These are phyloP conservation scores for Hirtodrosophila cameraria DNA, from an alignment of 2,888 invertebrate species.

Conservation along the genomic window DNA sequence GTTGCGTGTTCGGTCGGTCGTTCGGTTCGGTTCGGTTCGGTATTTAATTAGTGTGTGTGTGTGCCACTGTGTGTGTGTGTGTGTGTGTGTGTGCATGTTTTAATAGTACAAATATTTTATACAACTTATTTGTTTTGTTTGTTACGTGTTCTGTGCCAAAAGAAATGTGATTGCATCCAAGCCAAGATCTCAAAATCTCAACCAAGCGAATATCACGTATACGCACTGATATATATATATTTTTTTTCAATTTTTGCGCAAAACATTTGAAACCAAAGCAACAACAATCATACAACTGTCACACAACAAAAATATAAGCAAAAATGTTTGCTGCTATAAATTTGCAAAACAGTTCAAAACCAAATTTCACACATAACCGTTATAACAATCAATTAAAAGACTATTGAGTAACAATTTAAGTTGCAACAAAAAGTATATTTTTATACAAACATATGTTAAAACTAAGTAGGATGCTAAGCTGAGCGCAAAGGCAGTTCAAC, in stretches of 20 bases:
- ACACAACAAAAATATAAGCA: constrained; percentile 19
- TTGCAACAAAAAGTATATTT: not conserved
- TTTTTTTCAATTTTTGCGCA: constrained; percentile 33
- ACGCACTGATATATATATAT: constrained; percentile 43
- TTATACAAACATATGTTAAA: not conserved
- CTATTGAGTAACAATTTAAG: too few species aligned
- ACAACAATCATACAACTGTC: constrained; percentile 15
- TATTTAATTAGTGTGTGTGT: constrained; percentile 30
- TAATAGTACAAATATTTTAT: constrained; percentile 14
- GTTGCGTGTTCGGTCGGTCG: constrained; percentile 69
- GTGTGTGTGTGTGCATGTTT: constrained; percentile 9
- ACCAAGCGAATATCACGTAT: constrained; percentile 48
- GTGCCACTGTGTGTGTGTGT: constrained; percentile 30
- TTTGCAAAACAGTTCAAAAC: constrained; percentile 21
- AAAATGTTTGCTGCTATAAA: constrained; percentile 45
- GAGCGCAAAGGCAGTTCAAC: too few species aligned
- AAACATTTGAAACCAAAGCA: constrained; percentile 14
- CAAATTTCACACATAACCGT: constrained; percentile 39
- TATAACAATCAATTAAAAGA: too few species aligned
- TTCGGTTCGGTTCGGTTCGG: constrained; percentile 56
- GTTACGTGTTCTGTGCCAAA: constrained; percentile 28
- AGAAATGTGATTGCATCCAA: constrained; percentile 51
- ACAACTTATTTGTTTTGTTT: constrained; percentile 13
- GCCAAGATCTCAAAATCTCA: constrained; percentile 45
- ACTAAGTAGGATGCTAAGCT: constrained; percentile 20